Conservation (phyloP, 92 coral and sea anemone species). For the Heliopora coerulea region DNA sequence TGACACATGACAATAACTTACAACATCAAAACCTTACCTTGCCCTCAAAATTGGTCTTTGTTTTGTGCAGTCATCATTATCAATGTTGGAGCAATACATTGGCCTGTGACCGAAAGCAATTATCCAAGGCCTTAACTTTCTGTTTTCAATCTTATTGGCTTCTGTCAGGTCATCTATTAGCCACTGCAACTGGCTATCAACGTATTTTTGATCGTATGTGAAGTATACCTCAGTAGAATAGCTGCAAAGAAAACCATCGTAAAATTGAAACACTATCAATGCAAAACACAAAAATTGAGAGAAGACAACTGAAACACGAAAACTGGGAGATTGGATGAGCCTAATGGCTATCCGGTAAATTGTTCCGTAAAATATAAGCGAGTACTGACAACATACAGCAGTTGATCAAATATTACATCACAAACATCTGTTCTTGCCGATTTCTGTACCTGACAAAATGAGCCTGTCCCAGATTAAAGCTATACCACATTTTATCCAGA, state of each 20-base stretch:
- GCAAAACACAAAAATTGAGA: too few relatives aligned
- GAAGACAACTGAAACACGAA: too few relatives aligned
- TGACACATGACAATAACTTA: too few relatives aligned
- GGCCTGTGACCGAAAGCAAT: conserved; percentile 82
- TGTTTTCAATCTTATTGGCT: conserved; percentile 66
- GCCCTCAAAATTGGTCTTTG: conserved; percentile 59
- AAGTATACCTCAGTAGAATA: conserved; percentile 73
- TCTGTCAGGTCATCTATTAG: conserved; percentile 59
- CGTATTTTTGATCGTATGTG: conserved; percentile 51
- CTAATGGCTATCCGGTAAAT: too few relatives aligned
- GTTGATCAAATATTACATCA: too few relatives aligned
- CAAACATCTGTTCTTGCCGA: too few relatives aligned
- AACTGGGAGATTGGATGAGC: too few relatives aligned
- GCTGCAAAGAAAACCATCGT: conserved; percentile 26
- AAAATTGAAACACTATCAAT: neutral
- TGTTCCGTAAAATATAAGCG: too few relatives aligned
- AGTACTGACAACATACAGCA: too few relatives aligned
- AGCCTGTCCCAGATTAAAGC: conserved; percentile 62
- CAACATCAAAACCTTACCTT: conserved; percentile 55
- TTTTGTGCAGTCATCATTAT: conserved; percentile 60
- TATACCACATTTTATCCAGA: conserved; percentile 65
- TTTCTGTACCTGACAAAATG: conserved; percentile 68
- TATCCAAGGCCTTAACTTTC: conserved; percentile 68
- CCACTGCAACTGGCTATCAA: conserved; percentile 61
- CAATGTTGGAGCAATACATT: conserved; percentile 84